Conservation (phyloP, 2,888 invertebrate genomes). For the Aphidius colemani region DNA sequence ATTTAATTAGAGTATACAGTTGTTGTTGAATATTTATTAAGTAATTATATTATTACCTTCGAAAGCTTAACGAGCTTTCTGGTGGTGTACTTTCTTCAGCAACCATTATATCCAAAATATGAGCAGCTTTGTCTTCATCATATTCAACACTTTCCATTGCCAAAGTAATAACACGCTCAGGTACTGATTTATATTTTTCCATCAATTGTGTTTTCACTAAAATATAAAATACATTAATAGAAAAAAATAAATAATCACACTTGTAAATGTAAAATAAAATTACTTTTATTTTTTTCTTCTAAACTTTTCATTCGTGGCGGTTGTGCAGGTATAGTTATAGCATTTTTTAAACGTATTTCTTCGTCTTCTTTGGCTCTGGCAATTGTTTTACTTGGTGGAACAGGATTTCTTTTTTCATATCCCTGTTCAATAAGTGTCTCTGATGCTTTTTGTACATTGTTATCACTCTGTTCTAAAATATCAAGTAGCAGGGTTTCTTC, state of each 20-base stretch:
- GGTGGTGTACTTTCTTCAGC: conserved; percentile 67
- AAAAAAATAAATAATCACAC: background rate
- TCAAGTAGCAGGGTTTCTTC: conserved; percentile 87
- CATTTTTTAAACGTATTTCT: conserved; percentile 35
- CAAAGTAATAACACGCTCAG: conserved; percentile 80
- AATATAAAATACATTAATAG: conserved; percentile 36
- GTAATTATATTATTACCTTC: conserved; percentile 44
- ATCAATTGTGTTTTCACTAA: conserved; percentile 74
- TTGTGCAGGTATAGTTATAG: conserved; percentile 57
- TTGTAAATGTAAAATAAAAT: background rate
- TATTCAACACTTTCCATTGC: conserved; percentile 88
- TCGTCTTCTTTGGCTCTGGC: conserved; percentile 61
- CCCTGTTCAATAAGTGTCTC: conserved; percentile 81
- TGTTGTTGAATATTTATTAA: background rate
- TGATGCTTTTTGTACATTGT: conserved; percentile 87
- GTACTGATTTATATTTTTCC: conserved; percentile 74
- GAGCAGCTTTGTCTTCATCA: conserved; percentile 79
- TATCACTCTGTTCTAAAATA: conserved; percentile 81
- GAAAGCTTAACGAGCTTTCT: conserved; percentile 51
- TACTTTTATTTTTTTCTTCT: conserved; percentile 69
- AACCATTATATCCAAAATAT: conserved; percentile 75
- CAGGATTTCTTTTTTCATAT: conserved; percentile 75
- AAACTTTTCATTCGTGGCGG: conserved; percentile 70
- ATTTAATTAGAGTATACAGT: background rate
- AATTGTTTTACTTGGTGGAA: conserved; percentile 63